Base-by-base conservation (phyloP, 23 tunicate species). In the Oikopleura vanhoeffeni region DNA sequence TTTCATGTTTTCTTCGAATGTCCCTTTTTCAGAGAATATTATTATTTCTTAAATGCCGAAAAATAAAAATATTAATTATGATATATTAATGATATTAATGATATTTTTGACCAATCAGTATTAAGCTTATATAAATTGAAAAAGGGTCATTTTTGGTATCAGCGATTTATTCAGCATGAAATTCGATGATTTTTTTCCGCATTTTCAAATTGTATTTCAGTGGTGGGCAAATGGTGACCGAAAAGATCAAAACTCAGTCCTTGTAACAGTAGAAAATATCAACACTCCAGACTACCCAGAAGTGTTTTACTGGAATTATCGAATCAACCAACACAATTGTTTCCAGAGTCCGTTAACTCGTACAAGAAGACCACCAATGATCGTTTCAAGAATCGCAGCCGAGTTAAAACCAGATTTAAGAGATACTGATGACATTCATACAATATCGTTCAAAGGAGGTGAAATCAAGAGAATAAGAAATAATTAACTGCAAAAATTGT, bases 251-350 rank as follows among this genome's bases (percentile, higher is more conserved):
- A 18, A 30, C 27, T 24, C 79, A 32, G 79, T 71, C 27, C 27
- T 71, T 30, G 38, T 71, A 2, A 71, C 79, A 24, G 79, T 71
- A 33, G 79, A 71, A 24, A 71, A 71, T 71, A 18, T 71, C 79
- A 71, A 32, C 79, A 71, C 38, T 71, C 79, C 79, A 18, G 79
- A 71, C 32, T 71, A 71, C 32, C 79, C 79, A 3, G 79, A 71
- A 32, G 38, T 71, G 4, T 71, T 71, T 32, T 71, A 13, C 38
- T 71, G 79, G 79, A 28, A 28, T 2, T 18, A 28, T 4, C 79
- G 79, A 18, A 32, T 71, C 38, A 24, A 33, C 4, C 34, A 30
- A 13, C 79, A 71, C 32, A 2, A 4, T 4, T 71, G 79, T 38
- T 71, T 71, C 79, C 64, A 49, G 24, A 49, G 24, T 49, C 18